A percentile compares a stretch with the other conserved stretches of the same genome.
Evolutionary conservation across 2,797 vertebrate genomes (phyloP).

Genomic region (Rhodeus uyekii): DNA sequence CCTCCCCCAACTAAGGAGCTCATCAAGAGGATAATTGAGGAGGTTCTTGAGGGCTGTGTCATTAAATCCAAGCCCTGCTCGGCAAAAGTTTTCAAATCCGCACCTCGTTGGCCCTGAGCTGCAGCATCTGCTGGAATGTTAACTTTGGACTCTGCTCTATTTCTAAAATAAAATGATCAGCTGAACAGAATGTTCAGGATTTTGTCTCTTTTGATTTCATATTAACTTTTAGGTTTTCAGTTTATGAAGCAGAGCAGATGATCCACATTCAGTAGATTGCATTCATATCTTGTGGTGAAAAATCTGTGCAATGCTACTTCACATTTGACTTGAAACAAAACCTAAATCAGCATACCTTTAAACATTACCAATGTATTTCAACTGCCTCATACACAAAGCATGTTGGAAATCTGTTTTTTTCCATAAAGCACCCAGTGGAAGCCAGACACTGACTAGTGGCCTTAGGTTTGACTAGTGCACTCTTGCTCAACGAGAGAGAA

Average conservation of each 20-base stretch:
- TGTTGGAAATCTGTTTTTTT: neutral
- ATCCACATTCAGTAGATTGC: neutral
- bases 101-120: too few species aligned
- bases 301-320: constrained; percentile 4
- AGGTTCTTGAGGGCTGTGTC: too few species aligned
- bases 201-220: neutral
- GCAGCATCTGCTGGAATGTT: too few species aligned
- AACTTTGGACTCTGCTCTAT: too few species aligned
- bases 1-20: too few species aligned
- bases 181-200: neutral
- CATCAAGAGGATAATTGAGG: too few species aligned
- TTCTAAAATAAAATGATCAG: too few species aligned
- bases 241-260: constrained; percentile 3
- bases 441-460: neutral
- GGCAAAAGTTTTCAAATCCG: too few species aligned
- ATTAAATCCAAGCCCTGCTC: too few species aligned
- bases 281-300: neutral
- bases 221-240: neutral
- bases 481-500: constrained; percentile 1
- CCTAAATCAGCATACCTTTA: neutral
- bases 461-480: neutral
- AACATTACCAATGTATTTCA: neutral
- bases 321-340: neutral
- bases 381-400: too few species aligned
- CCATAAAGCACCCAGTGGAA: neutral